Conservation (phyloP, 2,888 invertebrate species). For the Pristionchus exspectatus region DNA sequence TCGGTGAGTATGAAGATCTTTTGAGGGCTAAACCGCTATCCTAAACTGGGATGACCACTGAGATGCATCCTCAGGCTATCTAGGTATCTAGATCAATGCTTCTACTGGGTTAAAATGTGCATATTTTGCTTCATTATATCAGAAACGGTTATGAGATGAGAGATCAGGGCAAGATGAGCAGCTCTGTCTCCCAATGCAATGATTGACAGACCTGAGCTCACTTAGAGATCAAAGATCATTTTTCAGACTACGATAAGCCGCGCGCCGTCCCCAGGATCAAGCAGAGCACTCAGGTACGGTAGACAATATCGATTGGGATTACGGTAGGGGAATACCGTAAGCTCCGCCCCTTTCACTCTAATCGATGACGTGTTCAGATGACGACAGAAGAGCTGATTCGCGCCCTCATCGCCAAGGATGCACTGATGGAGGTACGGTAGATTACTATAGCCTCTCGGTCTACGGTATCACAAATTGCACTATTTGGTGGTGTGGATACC, state of each 20-base stretch:
- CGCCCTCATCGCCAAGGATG: neutral
- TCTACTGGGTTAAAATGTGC: too few species aligned
- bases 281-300: neutral
- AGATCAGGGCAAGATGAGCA: too few species aligned
- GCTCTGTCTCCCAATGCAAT: too few species aligned
- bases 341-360: neutral
- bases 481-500: neutral
- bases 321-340: neutral
- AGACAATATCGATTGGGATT: neutral
- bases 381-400: slow-evolving; percentile 3
- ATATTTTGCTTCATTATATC: too few species aligned
- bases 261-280: neutral
- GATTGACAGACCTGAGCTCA: neutral
- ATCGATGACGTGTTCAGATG: neutral
- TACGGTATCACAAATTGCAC: neutral
- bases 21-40: too few species aligned
- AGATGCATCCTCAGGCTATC: too few species aligned
- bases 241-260: neutral
- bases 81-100: too few species aligned
- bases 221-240: neutral
- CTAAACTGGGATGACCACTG: too few species aligned
- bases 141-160: too few species aligned
- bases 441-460: neutral
- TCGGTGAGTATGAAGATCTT: neutral
- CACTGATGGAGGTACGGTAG: slow-evolving; percentile 5